Base-by-base conservation (phyloP, 2,888 invertebrate species). In the Tinea trinotella region DNA sequence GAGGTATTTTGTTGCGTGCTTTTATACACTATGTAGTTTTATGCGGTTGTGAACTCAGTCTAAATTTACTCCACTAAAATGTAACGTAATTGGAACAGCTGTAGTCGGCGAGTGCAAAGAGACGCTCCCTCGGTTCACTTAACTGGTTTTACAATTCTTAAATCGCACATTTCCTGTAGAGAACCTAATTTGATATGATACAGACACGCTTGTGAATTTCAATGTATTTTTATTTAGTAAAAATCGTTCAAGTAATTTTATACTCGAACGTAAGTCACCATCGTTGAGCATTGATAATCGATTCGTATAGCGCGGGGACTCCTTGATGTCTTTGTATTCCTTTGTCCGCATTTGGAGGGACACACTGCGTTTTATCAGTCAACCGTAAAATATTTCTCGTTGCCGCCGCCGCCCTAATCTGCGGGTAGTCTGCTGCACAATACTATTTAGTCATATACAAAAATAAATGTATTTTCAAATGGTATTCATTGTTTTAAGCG, bases 291-390 rank as follows among this genome's bases (percentile, higher is more conserved):
- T 24, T 24, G 50, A 50, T 50, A 50, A 50, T 50, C 24, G 50
- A 50, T 50, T 50, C 50, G 12, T 24, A 24, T n/a, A 13, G 50
- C 50, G 50, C 50, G 50, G 50, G 35, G 46, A 15, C 46, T 46
- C 18, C 19, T 50, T 50, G 24, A 50, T 50, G 24, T 50, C 50
- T 50, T 48, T 48, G 48, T 48, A 19, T 19, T 1, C 19, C 3
- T 48, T 48, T 48, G 50, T 50, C 19, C 46, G 46, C 13, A 19
- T n/a, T 6, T n/a, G 18, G 10, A 46, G 46, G 19, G 46, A 46
- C 46, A 46, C 18, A 46, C 46, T 10, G 19, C 46, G 46, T 19
- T 19, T 46, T 46, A 46, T 19, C 40, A 40, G 40, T 40, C 40
- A 46, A 46, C 46, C 46, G 46, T 46, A 46, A 40, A 24, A 40